Evolutionary conservation across 2,888 invertebrate genomes (phyloP).

Genomic region (Azorinus chamasolen): DNA sequence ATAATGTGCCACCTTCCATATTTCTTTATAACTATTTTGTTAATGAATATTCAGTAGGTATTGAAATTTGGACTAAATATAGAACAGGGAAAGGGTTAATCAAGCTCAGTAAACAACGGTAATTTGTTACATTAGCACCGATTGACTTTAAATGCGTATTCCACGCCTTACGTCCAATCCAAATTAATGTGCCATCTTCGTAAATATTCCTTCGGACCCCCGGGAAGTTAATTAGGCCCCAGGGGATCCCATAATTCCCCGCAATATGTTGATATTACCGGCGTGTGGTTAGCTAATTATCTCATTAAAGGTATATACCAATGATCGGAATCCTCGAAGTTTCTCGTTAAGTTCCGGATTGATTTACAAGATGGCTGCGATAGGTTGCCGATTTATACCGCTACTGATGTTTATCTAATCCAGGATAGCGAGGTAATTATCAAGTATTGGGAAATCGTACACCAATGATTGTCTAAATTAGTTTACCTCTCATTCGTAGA

Average conservation of each 20-base stretch:
- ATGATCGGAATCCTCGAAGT: constrained; percentile 4
- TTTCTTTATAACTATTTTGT: too few species aligned
- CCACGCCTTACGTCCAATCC: too few species aligned
- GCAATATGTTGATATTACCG: constrained; percentile 58
- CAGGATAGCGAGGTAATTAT: background rate
- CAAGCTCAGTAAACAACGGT: too few species aligned
- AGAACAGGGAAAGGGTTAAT: too few species aligned
- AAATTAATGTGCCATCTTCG: too few species aligned
- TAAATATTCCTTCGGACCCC: constrained; percentile 4
- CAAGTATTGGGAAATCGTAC: background rate
- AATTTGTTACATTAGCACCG: too few species aligned
- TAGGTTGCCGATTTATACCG: background rate
- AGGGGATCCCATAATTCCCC: constrained; percentile 26
- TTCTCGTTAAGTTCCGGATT: constrained; percentile 11
- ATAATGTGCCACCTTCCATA: too few species aligned
- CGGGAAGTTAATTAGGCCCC: constrained; percentile 47
- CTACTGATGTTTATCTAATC: background rate
- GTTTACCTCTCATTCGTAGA: background rate
- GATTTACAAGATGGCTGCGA: constrained; percentile 24
- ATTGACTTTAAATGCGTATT: too few species aligned
- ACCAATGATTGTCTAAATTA: background rate
- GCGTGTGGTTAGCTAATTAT: constrained; percentile 58
- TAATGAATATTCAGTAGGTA: too few species aligned
- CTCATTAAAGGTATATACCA: constrained; percentile 51
- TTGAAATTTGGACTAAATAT: too few species aligned